phyloP scores from a whole-genome alignment of 92 coral and sea anemone species.

The Heteractis magnifica region DNA sequence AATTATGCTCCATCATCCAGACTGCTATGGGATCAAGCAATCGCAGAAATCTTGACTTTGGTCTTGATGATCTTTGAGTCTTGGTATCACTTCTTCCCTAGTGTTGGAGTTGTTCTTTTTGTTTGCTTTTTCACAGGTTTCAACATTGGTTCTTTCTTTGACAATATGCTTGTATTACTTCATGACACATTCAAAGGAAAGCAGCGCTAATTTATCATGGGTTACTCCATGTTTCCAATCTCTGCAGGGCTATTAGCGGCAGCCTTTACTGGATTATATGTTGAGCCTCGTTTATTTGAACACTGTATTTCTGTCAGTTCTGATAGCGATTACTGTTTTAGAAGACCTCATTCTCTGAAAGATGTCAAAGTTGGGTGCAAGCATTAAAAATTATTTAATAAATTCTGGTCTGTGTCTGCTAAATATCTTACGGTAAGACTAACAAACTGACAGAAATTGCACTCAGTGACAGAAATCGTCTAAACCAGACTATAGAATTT shows the following conservation, averaged over 20 bases:
- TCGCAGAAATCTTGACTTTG: slow-evolving; percentile 57
- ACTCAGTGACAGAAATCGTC: too few relatives aligned
- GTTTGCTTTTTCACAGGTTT: slow-evolving; percentile 64
- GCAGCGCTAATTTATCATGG: slow-evolving; percentile 71
- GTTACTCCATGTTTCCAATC: slow-evolving; percentile 55
- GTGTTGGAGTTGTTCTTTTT: slow-evolving; percentile 52
- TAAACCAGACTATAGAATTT: too few relatives aligned
- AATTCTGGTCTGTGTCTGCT: too few relatives aligned
- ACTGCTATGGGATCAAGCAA: slow-evolving; percentile 59
- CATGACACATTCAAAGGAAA: slow-evolving; percentile 59
- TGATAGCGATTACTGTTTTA: neutral
- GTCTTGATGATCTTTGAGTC: slow-evolving; percentile 57
- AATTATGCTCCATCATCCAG: slow-evolving; percentile 53
- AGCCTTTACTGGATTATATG: slow-evolving; percentile 48
- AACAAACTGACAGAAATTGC: too few relatives aligned
- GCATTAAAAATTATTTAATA: too few relatives aligned
- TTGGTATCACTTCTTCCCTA: slow-evolving; percentile 81
- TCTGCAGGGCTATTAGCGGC: slow-evolving; percentile 67
- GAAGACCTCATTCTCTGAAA: neutral
- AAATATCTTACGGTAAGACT: too few relatives aligned
- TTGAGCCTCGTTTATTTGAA: neutral
- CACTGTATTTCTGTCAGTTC: neutral
- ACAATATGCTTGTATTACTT: slow-evolving; percentile 57
- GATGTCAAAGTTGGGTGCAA: neutral
- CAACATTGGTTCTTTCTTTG: slow-evolving; percentile 54